Evolutionary conservation across 2,113 vertebrate species (phyloP).

Genomic region (Lucifuga dentata): DNA sequence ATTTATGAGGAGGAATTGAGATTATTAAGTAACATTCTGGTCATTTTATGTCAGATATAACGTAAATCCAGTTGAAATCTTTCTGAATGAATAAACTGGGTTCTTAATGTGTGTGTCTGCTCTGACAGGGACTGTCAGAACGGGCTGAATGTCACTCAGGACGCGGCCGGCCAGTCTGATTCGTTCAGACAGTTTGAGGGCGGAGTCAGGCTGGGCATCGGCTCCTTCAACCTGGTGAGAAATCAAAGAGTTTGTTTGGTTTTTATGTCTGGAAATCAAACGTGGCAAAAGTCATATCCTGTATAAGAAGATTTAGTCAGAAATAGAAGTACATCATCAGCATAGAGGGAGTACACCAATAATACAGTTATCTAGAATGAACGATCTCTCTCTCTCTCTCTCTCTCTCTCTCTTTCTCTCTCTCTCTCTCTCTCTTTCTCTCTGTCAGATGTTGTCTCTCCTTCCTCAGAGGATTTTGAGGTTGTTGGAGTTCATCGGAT

Average conservation of each 20-base stretch:
- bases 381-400: not conserved
- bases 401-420: not conserved
- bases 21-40: too few relatives aligned
- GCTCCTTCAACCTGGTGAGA: constrained; percentile 96
- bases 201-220: constrained; percentile 94
- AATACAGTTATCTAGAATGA: too few relatives aligned
- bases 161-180: constrained; percentile 79
- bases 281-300: too few relatives aligned
- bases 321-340: not conserved
- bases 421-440: constrained; percentile 5
- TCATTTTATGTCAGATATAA: too few relatives aligned
- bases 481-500: constrained; percentile 96
- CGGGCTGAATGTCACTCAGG: constrained; percentile 84
- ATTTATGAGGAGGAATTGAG: too few relatives aligned
- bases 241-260: not conserved
- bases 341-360: not conserved
- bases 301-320: not conserved
- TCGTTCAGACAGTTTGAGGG: constrained; percentile 93
- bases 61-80: too few relatives aligned
- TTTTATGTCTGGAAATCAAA: not conserved
- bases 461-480: constrained; percentile 92
- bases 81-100: too few relatives aligned
- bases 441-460: constrained; percentile 93
- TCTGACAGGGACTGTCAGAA: constrained; percentile 90
- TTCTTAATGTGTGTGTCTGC: constrained; percentile 25